Conservation (phyloP, 2,888 invertebrate genomes). For the Allygus modestus region DNA sequence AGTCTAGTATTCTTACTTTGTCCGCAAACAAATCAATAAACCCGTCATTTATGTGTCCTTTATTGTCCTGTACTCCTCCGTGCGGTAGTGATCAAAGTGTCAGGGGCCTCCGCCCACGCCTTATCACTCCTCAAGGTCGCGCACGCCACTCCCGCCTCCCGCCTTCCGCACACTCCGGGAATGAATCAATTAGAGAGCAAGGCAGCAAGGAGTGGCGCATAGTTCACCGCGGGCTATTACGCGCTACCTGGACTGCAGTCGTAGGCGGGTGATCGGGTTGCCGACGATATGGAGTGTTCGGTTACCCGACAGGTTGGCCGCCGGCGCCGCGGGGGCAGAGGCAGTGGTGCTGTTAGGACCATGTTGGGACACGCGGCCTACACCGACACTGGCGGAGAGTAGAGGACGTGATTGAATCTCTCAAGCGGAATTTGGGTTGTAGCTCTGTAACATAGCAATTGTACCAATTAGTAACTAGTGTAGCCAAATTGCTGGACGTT, state of each 20-base stretch:
- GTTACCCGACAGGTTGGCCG: neutral
- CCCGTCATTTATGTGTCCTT: no score
- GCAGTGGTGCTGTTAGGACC: neutral
- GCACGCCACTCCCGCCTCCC: neutral
- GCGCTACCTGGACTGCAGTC: neutral
- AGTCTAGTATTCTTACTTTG: no score
- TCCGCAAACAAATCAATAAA: no score
- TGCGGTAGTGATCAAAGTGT: neutral
- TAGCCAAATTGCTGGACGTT: no score
- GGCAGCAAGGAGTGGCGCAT: constrained; percentile 1
- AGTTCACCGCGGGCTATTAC: neutral
- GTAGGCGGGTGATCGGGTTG: neutral
- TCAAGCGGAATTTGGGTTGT: no score
- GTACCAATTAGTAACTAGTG: no score
- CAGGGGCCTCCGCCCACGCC: constrained; percentile 4
- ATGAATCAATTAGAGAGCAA: no score
- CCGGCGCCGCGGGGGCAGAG: neutral
- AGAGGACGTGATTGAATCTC: no score
- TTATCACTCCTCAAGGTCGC: constrained; percentile 17
- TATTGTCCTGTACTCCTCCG: neutral
- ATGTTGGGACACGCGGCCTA: neutral
- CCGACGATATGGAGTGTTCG: neutral
- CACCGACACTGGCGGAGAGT: neutral
- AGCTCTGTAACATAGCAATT: no score
- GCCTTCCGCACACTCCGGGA: no score